Percentiles rank a stretch among this genome's conserved stretches.
phyloP scores from a whole-genome alignment of 2,888 invertebrate genomes.

The Nysson spinosus region DNA sequence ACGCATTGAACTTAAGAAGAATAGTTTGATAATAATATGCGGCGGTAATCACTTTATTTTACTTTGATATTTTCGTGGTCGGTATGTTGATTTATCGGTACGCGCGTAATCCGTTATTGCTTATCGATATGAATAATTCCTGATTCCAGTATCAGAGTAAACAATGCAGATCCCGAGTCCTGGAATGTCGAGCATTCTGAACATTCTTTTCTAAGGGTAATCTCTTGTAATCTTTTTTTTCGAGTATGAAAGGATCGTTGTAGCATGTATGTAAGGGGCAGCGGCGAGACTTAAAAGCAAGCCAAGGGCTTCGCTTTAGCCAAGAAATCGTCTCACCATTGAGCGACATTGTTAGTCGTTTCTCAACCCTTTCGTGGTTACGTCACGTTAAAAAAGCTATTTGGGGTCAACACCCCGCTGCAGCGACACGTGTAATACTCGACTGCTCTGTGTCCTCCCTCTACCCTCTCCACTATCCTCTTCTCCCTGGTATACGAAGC shows the following conservation, averaged over 20 bases:
- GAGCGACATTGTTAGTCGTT: constrained; percentile 59
- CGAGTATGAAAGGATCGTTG: constrained; percentile 69
- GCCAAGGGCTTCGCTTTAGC: constrained; percentile 46
- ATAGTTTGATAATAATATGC: too few species aligned
- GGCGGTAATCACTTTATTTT: too few species aligned
- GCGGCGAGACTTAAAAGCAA: constrained; percentile 42
- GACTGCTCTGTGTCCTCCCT: constrained; percentile 57
- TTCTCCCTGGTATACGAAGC: constrained; percentile 48
- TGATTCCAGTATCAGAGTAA: too few species aligned
- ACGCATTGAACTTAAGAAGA: too few species aligned
- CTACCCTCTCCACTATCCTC: constrained; percentile 51
- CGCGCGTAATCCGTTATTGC: too few species aligned
- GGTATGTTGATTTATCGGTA: too few species aligned
- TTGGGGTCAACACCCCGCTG: constrained; percentile 81
- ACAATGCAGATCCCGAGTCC: too few species aligned
- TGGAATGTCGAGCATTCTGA: too few species aligned
- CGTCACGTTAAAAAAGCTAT: constrained; percentile 74
- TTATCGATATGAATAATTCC: too few species aligned
- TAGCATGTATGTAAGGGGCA: constrained; percentile 62
- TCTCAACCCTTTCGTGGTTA: constrained; percentile 75
- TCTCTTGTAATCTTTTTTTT: too few species aligned
- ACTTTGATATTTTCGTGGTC: too few species aligned
- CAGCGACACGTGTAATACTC: constrained; percentile 79
- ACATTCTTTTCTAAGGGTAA: too few species aligned
- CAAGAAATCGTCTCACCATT: constrained; percentile 52